Conservation (phyloP, 2,797 vertebrate genomes). For the Peromyscus aztecus region DNA sequence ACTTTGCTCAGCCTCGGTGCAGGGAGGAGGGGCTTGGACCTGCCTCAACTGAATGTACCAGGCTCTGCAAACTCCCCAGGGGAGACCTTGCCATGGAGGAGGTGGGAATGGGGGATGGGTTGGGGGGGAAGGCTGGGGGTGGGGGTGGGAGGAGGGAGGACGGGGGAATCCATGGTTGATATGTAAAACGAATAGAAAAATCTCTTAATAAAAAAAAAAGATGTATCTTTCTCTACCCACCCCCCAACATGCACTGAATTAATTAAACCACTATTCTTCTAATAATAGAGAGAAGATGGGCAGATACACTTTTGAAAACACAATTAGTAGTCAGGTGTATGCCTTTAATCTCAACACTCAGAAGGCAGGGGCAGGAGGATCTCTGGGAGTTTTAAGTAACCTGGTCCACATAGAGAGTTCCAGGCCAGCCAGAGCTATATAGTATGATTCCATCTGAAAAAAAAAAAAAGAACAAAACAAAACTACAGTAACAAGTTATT, state of each 20-base stretch:
- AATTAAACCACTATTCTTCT: constrained; percentile 31
- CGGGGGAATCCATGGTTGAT: too few relatives aligned
- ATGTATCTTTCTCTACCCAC: background rate
- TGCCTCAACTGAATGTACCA: too few relatives aligned
- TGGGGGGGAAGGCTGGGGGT: too few relatives aligned
- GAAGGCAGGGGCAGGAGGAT: background rate
- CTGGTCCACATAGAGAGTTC: background rate
- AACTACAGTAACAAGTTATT: background rate
- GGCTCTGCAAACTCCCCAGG: too few relatives aligned
- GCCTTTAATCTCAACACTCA: background rate
- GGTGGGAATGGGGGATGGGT: too few relatives aligned
- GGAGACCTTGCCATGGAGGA: too few relatives aligned
- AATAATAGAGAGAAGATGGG: constrained; percentile 19
- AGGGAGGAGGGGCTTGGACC: too few relatives aligned
- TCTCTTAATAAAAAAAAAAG: too few relatives aligned
- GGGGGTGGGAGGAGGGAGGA: too few relatives aligned
- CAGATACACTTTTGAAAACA: constrained; percentile 6
- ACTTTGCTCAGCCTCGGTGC: too few relatives aligned
- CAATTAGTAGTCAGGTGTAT: background rate
- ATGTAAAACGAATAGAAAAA: too few relatives aligned
- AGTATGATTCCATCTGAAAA: background rate
- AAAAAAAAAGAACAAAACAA: background rate
- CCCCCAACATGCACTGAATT: background rate
- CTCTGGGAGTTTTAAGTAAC: background rate
- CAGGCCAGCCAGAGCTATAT: background rate